Percentiles rank a stretch among this genome's conserved stretches.
Evolutionary conservation across 2,888 invertebrate genomes (phyloP).

Genomic region (Poecilobothrus nobilitatus): DNA sequence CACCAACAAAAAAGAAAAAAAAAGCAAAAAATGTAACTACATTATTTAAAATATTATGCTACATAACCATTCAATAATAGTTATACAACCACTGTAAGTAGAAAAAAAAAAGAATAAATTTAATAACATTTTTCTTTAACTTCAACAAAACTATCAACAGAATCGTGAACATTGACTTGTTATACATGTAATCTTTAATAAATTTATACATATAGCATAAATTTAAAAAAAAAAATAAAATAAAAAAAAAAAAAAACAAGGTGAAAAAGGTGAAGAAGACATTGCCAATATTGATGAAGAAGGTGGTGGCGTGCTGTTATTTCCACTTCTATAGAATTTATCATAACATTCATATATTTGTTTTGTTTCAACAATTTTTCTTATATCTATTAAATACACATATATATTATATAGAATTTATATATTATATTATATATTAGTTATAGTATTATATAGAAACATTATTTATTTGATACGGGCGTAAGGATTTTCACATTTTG

Average conservation of each 20-base stretch:
- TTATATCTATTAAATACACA: no score
- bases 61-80: background rate
- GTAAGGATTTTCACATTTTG: no score
- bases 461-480: no score
- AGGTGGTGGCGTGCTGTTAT: constrained; percentile 4
- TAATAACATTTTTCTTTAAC: background rate
- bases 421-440: no score
- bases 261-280: background rate
- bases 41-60: background rate
- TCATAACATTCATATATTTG: background rate
- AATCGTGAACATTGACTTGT: background rate
- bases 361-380: no score
- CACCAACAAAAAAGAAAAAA: no score
- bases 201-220: background rate
- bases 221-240: no score
- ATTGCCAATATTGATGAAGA: background rate
- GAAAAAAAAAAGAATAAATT: background rate
- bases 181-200: background rate
- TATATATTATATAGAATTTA: no score
- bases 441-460: no score
- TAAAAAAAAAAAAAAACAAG: no score
- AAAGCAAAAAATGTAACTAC: no score
- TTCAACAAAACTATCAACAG: background rate
- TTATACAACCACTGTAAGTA: background rate
- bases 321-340: background rate